Conservation (phyloP, 2,113 vertebrate species). For the Limanda limanda region DNA sequence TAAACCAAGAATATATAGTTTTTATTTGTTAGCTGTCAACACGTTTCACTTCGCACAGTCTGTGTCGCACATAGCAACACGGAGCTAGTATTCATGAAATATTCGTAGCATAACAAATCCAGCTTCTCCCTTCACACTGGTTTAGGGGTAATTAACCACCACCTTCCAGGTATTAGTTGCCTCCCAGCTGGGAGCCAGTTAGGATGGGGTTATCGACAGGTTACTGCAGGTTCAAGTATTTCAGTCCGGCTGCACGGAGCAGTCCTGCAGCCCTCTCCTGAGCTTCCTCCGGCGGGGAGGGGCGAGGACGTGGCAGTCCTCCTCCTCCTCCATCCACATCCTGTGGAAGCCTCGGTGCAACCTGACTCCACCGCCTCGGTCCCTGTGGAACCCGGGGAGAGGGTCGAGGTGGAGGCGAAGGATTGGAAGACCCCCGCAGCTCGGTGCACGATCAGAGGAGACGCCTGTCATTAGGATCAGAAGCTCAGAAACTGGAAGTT, state of each 20-base stretch:
- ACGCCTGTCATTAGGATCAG: no score
- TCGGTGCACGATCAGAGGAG: neutral
- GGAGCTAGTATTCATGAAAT: neutral
- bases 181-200: neutral
- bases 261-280: conserved; percentile 4
- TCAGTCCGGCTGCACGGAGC: conserved; percentile 26
- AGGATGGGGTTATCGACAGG: conserved; percentile 13
- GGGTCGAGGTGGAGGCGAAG: neutral
- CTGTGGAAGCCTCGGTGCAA: conserved; percentile 16
- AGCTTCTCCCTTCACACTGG: neutral
- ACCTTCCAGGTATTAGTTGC: neutral
- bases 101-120: neutral
- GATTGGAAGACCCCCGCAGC: neutral
- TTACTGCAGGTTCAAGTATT: conserved; percentile 32
- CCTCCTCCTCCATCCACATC: conserved; percentile 55
- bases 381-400: neutral
- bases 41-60: neutral
- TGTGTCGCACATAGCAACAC: neutral
- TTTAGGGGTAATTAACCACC: neutral
- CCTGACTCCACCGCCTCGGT: conserved; percentile 15
- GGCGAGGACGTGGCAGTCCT: conserved; percentile 83
- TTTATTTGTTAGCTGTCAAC: neutral
- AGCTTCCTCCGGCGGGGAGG: conserved; percentile 65
- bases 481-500: no score
- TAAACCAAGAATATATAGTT: conserved; percentile 27